Evolutionary conservation across 1,140 invertebrate genomes (phyloP), one percentile per base, ranked within the genome.

Genomic region (Drosophila willistoni): DNA sequence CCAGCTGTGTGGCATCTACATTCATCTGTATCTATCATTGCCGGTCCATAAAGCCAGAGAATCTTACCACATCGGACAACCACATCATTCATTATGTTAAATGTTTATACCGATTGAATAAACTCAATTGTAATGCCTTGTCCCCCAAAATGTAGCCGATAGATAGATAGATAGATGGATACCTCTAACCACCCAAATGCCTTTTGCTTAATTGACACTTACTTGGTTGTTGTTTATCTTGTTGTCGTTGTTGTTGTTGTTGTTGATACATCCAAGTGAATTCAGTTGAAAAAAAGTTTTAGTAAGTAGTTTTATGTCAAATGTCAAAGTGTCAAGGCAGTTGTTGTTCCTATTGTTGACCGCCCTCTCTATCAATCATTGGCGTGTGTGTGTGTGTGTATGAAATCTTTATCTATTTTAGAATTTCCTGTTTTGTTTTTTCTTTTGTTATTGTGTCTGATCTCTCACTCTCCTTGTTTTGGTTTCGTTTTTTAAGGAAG

Each of bases 241-340:
- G 12, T 77, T 77, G 66, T 60, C 71, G 17, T 56, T 55, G 41
- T 34, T 19, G 22, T 70, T 63, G 57, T 25, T 25, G 19, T 22
- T 76, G 62, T 69, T 71, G 61, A 17, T 69, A 69, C 6, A 33
- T 44, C 19, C 44, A 51, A 63, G 56, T n/a, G 25, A 67, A 25
- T 66, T 61, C 62, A 63, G 34, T 66, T 55, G 41, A 61, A 65
- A 29, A 81, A 79, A 79, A 78, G 74, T 78, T 78, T 51, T 77
- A 67, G 68, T 65, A 62, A 67, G 68, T 65, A 62, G 17, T 42
- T 34, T 36, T 69, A 78, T 81, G 84, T 83, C 73, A 84, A 70
- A 78, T 89, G 84, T 89, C 84, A 83, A 66, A 70, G 68, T 89
- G 84, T 77, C 83, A 68, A 42, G 22, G 54, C 19, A 56, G 33